phyloP scores from a whole-genome alignment of 1,140 invertebrate genomes.

The Orussus abietinus region DNA sequence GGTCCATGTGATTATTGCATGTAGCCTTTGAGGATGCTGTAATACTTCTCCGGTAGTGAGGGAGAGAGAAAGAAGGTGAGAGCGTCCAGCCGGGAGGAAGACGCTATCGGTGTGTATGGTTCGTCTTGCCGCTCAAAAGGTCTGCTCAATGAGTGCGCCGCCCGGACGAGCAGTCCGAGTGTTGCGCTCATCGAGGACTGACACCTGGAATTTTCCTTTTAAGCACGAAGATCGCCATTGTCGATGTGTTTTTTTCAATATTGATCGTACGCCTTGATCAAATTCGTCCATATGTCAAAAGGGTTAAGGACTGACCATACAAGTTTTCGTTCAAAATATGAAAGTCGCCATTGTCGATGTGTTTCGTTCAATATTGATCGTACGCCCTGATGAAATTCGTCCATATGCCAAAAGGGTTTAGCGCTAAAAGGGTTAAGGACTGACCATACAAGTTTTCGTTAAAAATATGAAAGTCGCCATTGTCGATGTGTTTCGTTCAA shows the following conservation, averaged over 20 bases:
- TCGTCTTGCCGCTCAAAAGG: too few species aligned
- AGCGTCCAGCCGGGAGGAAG: slow-evolving; percentile 16
- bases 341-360: background rate
- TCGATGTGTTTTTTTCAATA: background rate
- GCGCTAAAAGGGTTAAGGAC: background rate
- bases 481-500: background rate
- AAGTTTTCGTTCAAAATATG: background rate
- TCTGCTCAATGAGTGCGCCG: background rate
- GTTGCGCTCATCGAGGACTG: background rate
- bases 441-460: background rate
- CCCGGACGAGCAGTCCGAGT: background rate
- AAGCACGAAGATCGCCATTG: background rate
- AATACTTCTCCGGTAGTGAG: slow-evolving; percentile 33
- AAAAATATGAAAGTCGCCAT: background rate
- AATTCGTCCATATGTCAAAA: background rate
- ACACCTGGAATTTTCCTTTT: background rate
- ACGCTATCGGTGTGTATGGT: too few species aligned
- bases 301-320: background rate
- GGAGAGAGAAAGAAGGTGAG: slow-evolving; percentile 29
- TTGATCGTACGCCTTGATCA: background rate
- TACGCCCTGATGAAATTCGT: background rate
- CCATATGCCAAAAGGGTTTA: background rate
- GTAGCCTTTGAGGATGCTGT: slow-evolving; percentile 42
- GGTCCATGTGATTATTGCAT: slow-evolving; percentile 42
- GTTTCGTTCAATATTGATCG: background rate